Evolutionary conservation across 2,888 invertebrate genomes (phyloP), one percentile per base, ranked within the genome.

Genomic region (Microplitis deprimator): DNA sequence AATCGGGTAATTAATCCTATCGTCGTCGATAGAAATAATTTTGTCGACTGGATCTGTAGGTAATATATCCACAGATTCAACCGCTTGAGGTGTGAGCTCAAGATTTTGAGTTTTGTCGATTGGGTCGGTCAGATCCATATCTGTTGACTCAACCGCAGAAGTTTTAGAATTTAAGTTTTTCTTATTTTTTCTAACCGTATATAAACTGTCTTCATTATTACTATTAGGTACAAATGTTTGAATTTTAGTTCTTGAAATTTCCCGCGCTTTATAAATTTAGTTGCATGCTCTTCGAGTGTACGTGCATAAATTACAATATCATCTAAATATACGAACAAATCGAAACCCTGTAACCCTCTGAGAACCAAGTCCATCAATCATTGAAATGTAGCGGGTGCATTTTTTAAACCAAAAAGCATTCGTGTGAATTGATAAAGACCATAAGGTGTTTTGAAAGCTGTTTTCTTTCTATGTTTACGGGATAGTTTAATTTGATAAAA

Each of bases 331-430:
- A 72, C 72, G 16, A 62, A 40, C 7, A 39, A 13, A 6, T 29
- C 16, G 6, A 3, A 62, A 2, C 40, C 62, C 5, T 20, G 13
- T 62, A 62, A 20, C 1, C 72, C 72, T 3, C 13, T n/a, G 5
- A 68, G 40, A n/a, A 76, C 74, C 2, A 61, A 40, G 16, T 78
- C 70, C 76, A 73, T 73, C 3, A 79, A 8, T 0, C 77, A 17
- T 59, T 77, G 77, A 17, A 79, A 79, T 0, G 74, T 77, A 6
- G 73, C 69, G 1, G 77, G 74, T 10, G 77, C 73, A 39, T 69
- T 77, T 67, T 74, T 77, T 40, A 77, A 65, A 0, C 73, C 77
- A 16, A 73, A 73, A 5, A 74, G 77, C 73, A 78, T 78, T 6
- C 74, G 17, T 0, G 40, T 13, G 50, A 74, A 79, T 8, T 74